Conservation (phyloP, 2,797 vertebrate species). For the Cirrhinus molitorella region DNA sequence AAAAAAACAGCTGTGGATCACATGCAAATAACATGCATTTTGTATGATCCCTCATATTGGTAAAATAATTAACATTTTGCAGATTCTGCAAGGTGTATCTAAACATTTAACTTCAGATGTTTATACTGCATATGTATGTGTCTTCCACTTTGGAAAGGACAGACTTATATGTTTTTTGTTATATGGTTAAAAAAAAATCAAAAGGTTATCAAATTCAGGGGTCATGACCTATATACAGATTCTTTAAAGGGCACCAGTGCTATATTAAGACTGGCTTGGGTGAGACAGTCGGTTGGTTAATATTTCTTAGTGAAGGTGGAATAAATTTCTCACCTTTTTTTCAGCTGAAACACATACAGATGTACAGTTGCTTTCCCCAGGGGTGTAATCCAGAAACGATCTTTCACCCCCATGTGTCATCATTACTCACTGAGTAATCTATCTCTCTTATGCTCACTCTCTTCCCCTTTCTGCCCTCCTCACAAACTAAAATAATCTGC, state of each 20-base stretch:
- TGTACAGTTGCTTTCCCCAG: conserved; percentile 24
- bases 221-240: conserved; percentile 21
- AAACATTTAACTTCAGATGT: too few relatives aligned
- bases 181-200: neutral
- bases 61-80: too few relatives aligned
- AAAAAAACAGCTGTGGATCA: too few relatives aligned
- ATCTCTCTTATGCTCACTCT: neutral
- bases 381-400: conserved; percentile 23
- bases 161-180: neutral
- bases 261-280: neutral
- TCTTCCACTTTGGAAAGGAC: neutral
- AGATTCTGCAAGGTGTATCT: too few relatives aligned
- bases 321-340: conserved; percentile 43
- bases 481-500: neutral
- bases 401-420: conserved; percentile 20
- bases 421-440: conserved; percentile 27
- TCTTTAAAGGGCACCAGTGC: neutral
- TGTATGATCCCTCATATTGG: too few relatives aligned
- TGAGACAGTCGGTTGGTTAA: neutral
- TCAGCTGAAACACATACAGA: conserved; percentile 7
- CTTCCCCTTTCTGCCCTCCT: neutral
- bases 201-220: neutral
- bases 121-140: too few relatives aligned
- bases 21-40: too few relatives aligned
- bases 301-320: conserved; percentile 2